Evolutionary conservation across 1,140 invertebrate genomes (phyloP), one percentile per base, ranked within the genome.

Genomic region (Mamestra configurata): DNA sequence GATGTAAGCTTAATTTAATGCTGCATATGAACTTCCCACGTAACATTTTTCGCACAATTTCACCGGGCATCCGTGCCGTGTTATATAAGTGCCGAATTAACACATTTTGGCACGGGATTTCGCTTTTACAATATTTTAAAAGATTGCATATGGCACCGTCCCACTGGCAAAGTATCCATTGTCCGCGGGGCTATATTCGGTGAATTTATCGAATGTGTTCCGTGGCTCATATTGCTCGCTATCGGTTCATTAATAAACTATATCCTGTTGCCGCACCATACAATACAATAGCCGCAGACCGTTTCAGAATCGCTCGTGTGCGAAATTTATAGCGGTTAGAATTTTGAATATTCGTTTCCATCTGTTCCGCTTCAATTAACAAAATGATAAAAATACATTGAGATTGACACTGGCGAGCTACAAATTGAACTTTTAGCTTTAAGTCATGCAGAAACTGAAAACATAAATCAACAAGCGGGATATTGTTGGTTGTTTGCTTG

Each of bases 161-260:
- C 81, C 84, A 80, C 70, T 82, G 82, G 81, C 80, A 79, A 64
- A 70, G 80, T 85, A 84, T 85, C 84, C 86, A 88, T 90, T 89
- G 84, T 87, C 80, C 82, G 81, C 77, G 75, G 81, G 83, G 79
- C 66, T 77, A 87, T 88, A 87, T 85, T 84, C 80, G 27, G 77
- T 78, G 79, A 89, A 90, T 91, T 91, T 88, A 92, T 92, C 83
- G 84, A 81, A 89, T 86, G 57, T 79, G 80, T 82, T 86, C 80
- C 81, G 66, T 73, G 72, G 79, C 76, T 82, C 83, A 89, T 90
- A 88, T 88, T 88, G 87, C 73, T 82, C 82, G 80, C 59, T 87
- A 92, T 89, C 84, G 82, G 83, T 90, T 89, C 86, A 90, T 93
- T 92, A 92, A 91, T 92, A 86, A 89, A 90, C 84, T 88, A 87